Evolutionary conservation across 2,113 vertebrate species (phyloP).

Genomic region (Polypterus bichir): DNA sequence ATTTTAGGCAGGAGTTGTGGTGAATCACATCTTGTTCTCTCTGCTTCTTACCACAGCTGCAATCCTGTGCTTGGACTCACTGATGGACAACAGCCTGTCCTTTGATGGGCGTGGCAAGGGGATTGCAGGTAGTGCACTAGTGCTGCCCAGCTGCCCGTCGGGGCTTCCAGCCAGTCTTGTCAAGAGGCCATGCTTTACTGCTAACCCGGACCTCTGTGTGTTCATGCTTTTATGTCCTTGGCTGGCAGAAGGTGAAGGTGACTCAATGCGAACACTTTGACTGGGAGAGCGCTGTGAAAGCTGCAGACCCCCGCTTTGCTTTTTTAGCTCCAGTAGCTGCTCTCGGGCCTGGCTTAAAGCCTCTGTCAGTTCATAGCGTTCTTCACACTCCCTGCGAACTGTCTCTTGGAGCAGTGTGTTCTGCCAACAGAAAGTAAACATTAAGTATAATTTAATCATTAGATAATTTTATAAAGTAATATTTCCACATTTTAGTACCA

Average conservation of each 20-base stretch:
- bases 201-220: conserved; percentile 16
- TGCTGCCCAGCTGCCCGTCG: neutral
- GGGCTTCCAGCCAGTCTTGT: neutral
- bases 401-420: conserved; percentile 72
- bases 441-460: too few species aligned
- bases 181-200: conserved; percentile 13
- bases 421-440: conserved; percentile 39
- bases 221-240: conserved; percentile 19
- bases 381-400: conserved; percentile 73
- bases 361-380: conserved; percentile 72
- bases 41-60: conserved; percentile 17
- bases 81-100: conserved; percentile 24
- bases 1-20: neutral
- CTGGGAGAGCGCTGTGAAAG: conserved; percentile 20
- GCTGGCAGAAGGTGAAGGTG: conserved; percentile 11
- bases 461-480: too few species aligned
- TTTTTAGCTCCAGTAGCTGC: conserved; percentile 51
- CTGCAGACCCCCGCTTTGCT: conserved; percentile 23
- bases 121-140: conserved; percentile 8
- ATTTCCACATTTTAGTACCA: too few species aligned
- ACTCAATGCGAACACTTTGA: conserved; percentile 25
- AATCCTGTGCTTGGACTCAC: conserved; percentile 31
- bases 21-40: neutral
- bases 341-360: conserved; percentile 59
- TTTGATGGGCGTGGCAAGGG: conserved; percentile 30